Base-by-base conservation (phyloP, 92 coral and sea anemone genomes). In the Palythoa heliodiscus region DNA sequence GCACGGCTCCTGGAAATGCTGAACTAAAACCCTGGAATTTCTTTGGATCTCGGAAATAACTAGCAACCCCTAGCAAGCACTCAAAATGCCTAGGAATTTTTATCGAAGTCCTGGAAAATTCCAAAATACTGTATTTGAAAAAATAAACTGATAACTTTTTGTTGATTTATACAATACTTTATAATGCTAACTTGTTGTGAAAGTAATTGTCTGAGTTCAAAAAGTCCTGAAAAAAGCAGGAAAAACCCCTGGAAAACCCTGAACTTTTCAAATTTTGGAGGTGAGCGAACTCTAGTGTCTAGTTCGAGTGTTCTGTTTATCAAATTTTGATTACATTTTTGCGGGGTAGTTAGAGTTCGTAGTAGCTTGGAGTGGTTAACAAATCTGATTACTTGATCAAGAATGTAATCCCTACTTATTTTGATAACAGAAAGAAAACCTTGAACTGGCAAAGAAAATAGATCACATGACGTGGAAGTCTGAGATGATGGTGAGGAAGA, bases 391-490 rank as follows among this genome's bases (percentile, higher is more conserved):
- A 55, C 40, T 11, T 23, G 20, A 39, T 23, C 13, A 66, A 14
- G 25, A 38, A 48, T 71, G 29, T 75, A 58, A 19, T 64, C 24
- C 70, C 29, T 37, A 60, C 52, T 73, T 43, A 55, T 55, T 43
- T 35, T 70, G 11, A 70, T 3, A 38, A 86, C 74, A 95, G 98
- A 91, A 91, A 88, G 98, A 94, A 71, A 91, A 89, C 77, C 78
- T 92, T 89, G 95, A 92, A 52, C 75, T 87, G 12, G 88, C 97
- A 19, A 93, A 95, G 87, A 91, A 92, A 52, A 86, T 95, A 16
- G 98, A 95, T 63, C 98, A 94, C 90, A 95, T 95, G 91, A 88
- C 90, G 43, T 95, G 98, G 98, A 92, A 93, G 73, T 89, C 98
- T 22, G 98, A 95, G 78, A 94, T 93, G 98, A 95, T 95, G 98